Conservation (phyloP, 2,113 vertebrate species). For the Oenanthe oenanthe region DNA sequence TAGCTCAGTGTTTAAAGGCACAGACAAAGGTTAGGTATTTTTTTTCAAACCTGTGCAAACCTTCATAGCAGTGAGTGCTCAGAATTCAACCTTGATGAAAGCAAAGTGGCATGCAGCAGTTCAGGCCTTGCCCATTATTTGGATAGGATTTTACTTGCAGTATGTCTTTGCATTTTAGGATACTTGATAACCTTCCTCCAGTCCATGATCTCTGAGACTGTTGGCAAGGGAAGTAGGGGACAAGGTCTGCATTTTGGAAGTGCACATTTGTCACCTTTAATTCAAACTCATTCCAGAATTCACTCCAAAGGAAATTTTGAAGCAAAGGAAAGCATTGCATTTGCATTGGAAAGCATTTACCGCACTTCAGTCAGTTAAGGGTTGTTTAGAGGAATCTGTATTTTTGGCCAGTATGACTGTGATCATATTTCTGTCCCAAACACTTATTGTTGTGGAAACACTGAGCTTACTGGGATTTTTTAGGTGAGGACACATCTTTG, state of each 20-base stretch:
- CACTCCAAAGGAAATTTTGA: no score
- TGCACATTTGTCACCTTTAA: neutral
- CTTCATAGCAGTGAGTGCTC: neutral
- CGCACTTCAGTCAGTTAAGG: neutral
- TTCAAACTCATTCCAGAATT: neutral
- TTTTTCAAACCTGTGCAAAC: neutral
- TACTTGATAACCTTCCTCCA: neutral
- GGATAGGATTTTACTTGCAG: neutral
- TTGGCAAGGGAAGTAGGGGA: neutral
- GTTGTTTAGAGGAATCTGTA: neutral
- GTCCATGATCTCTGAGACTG: neutral
- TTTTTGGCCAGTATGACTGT: neutral
- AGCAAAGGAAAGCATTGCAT: no score
- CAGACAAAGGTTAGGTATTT: neutral
- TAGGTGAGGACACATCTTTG: neutral
- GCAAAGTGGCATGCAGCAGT: neutral
- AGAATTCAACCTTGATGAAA: neutral
- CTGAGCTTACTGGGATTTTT: neutral
- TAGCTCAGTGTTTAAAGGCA: neutral
- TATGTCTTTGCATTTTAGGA: neutral
- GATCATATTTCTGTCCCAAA: neutral
- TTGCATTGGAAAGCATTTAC: neutral
- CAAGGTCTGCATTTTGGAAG: neutral
- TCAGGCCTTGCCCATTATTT: neutral
- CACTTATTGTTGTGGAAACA: neutral